phyloP scores from a whole-genome alignment of 2,797 vertebrate species.

The Discoglossus pictus region DNA sequence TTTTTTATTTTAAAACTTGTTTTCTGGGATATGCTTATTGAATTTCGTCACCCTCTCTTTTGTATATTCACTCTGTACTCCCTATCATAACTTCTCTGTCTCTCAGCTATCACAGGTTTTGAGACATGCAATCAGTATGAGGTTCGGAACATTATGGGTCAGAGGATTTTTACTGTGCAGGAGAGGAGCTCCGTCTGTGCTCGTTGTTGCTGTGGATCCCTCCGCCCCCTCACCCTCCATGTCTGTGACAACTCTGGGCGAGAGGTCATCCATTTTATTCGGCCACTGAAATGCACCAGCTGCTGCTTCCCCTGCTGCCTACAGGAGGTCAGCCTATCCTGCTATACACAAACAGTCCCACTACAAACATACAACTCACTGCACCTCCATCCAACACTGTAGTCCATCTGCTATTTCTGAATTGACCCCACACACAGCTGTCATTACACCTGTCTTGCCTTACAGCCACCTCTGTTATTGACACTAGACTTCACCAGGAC shows the following conservation, averaged over 20 bases:
- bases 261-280: slow-evolving; percentile 82
- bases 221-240: slow-evolving; percentile 84
- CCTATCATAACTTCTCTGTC: too few relatives aligned
- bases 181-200: slow-evolving; percentile 88
- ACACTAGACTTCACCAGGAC: too few relatives aligned
- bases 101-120: slow-evolving; percentile 77
- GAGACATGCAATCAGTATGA: slow-evolving; percentile 86
- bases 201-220: slow-evolving; percentile 84
- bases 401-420: neutral
- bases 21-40: too few relatives aligned
- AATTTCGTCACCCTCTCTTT: too few relatives aligned
- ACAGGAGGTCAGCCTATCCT: slow-evolving; percentile 77
- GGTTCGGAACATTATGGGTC: slow-evolving; percentile 82
- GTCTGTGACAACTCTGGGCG: slow-evolving; percentile 78
- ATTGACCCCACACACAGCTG: neutral
- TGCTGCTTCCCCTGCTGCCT: slow-evolving; percentile 87
- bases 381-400: neutral
- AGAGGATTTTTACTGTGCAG: slow-evolving; percentile 81
- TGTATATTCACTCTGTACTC: too few relatives aligned
- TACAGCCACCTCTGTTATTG: too few relatives aligned
- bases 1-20: too few relatives aligned
- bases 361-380: too few relatives aligned
- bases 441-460: neutral
- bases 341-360: neutral
- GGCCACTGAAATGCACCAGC: slow-evolving; percentile 82